Base-by-base conservation (phyloP, 2,113 vertebrate species). In the Tylochromis polylepis region DNA sequence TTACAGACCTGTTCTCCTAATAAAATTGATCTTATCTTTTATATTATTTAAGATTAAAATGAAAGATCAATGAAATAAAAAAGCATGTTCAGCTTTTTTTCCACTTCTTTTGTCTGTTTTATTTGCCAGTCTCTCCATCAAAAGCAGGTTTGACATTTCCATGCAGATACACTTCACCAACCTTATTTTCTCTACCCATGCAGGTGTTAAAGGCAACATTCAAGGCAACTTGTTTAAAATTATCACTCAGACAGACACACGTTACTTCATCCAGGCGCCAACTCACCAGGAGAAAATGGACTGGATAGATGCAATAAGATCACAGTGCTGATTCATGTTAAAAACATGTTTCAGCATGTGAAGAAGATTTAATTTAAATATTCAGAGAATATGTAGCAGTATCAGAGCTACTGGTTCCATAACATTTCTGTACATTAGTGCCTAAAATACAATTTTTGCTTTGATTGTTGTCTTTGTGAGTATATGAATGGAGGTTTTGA, bases 181-280 rank as follows among this genome's bases (percentile, higher is more conserved):
- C 34, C 6, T 16, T 27, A 8, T 55, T 75, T 9, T 87, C 11
- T 77, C 82, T 27, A 67, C 38, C 59, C 88, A 16, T 72, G 1
- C 94, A 99, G 98, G 98, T 38, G 98, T 99, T 82, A 99, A 98
- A 92, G 98, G 98, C 11, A 99, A 99, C 49, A 96, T 99, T 82
- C 98, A 99, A 89, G 98, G 98, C 82, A 99, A 99, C 87, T 96
- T 99, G 81, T 98, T 99, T 92, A 98, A 99, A 95, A 98, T 99
- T 95, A 99, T 99, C 92, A 99, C 98, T 12, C 97, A 97, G 91
- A 95, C 96, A 8, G 97, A 99, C 90, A 95, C 90, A 36, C 97
- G 95, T 90, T 99, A 99, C 93, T 99, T 97, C 82, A 98, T 99
- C 85, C 98, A 99, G 96, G 97, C 98, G 41, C 97, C 98, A 80